A percentile compares a stretch with the other conserved stretches of the same genome.
These are phyloP conservation scores for Echinometra lucunter DNA, from an alignment of 53 echinoderm and acorn worm genomes.

Conservation along the genomic window DNA sequence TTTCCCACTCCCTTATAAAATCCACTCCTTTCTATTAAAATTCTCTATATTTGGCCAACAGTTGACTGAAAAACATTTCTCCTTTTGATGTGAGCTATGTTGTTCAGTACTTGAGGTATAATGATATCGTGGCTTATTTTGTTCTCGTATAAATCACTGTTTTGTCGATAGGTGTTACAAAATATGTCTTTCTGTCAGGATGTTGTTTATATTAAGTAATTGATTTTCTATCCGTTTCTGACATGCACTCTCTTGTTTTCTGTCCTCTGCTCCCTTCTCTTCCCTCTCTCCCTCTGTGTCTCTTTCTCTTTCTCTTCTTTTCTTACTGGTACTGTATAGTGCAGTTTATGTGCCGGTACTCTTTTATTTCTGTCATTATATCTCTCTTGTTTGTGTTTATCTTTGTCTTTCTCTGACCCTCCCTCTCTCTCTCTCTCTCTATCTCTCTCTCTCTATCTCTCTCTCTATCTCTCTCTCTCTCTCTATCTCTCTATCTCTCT, in stretches of 20 bases:
- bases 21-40: not conserved
- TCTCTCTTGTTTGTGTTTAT: not conserved
- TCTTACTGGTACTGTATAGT: no score
- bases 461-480: not conserved
- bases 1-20: not conserved
- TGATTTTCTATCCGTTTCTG: not conserved
- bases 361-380: not conserved
- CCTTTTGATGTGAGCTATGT: not conserved
- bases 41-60: not conserved
- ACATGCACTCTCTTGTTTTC: not conserved
- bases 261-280: not conserved
- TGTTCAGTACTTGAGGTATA: not conserved
- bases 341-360: no score
- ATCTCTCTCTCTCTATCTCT: not conserved
- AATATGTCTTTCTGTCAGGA: not conserved
- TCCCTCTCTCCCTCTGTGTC: not conserved
- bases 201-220: not conserved
- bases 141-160: not conserved
- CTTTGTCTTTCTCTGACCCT: not conserved
- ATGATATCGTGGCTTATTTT: not conserved
- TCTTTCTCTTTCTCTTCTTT: not conserved
- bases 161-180: not conserved
- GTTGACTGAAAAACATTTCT: not conserved
- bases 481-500: not conserved
- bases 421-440: not conserved